Evolutionary conservation across 2,888 invertebrate genomes (phyloP), one percentile per base, ranked within the genome.

Genomic region (Noctua comes): DNA sequence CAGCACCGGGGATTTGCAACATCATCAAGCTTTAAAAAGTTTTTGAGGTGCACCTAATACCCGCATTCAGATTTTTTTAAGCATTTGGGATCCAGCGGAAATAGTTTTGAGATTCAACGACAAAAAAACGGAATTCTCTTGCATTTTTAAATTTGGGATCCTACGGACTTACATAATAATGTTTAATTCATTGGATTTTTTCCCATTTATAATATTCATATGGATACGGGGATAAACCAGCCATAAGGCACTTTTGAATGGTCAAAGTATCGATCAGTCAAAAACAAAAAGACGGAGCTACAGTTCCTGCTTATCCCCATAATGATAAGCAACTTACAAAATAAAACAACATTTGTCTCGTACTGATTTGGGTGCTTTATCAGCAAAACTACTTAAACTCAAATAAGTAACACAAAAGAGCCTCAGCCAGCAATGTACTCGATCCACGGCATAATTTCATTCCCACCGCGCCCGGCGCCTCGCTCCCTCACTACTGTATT

Each of bases 341-440:
- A 6, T 27, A n/a, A 27, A 59, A 59, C 27, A 59, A 2, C 1
- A 62, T 4, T 31, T 62, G 1, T 8, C 31, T 31, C 8, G 31
- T 8, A 18, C 59, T 31, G 62, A 31, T 36, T 31, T 36, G 5
- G 1, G 5, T 11, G 21, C 4, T 36, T 21, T 21, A 7, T 21
- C 10, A 59, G 10, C 31, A 11, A n/a, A n/a, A n/a, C 31, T 31
- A 31, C 48, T 11, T 2, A 21, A 36, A 36, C 2, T 18, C 1
- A 51, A 31, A 43, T 18, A 21, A n/a, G 1, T 4, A 16, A 13
- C 54, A 24, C 18, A 48, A 31, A 31, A 36, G 2, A 40, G 13
- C 1, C 3, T 8, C 4, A 73, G 0, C 70, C 73, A 80, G 89
- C 89, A 90, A 89, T 91, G 91, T 77, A 91, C 48, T 24, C 5